Evolutionary conservation across 2,888 invertebrate genomes (phyloP), one percentile per base, ranked within the genome.

Genomic region (Torymus texanus): DNA sequence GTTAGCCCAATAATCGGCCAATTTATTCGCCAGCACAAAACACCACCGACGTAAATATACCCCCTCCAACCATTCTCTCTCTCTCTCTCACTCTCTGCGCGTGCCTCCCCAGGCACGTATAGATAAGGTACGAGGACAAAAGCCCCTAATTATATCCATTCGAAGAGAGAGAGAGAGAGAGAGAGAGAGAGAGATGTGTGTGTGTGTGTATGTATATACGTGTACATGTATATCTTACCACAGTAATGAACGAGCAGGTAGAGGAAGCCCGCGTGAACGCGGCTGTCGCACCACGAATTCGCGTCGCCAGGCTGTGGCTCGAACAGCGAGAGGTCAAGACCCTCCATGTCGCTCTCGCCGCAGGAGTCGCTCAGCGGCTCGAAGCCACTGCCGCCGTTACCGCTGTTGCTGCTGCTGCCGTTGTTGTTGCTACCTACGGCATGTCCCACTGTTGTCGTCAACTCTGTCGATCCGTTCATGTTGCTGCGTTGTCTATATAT

Each of bases 291-390:
- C 89, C 88, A 89, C 82, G 88, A 89, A 84, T 85, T 86, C 74
- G 84, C 82, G 83, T 88, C 88, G 82, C 41, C 41, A 8, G 71
- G 85, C 70, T 93, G 93, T 68, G 93, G 93, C 88, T 94, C 94
- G 88, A 94, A 94, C 84, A 94, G 90, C 82, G 93, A 91, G 87
- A 94, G 91, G 90, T 94, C 94, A 84, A 94, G 91, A 82, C 94
- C 94, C 84, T 94, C 94, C 93, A 94, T 93, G 89, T 94, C 94
- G 88, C 89, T 90, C 83, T 90, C 90, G 88, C 93, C 93, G 86
- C 93, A 93, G 76, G 93, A 93, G 83, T 93, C 93, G 78, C 93
- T 93, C 85, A 93, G 91, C 56, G 93, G 93, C 84, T 93, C 93
- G 85, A 92, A 92, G 85, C 86, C 71, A 83, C 80, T 65, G 65